These are phyloP conservation scores for Pterocles orientalis DNA, from an alignment of 2,113 vertebrate species.

Conservation along the genomic window DNA sequence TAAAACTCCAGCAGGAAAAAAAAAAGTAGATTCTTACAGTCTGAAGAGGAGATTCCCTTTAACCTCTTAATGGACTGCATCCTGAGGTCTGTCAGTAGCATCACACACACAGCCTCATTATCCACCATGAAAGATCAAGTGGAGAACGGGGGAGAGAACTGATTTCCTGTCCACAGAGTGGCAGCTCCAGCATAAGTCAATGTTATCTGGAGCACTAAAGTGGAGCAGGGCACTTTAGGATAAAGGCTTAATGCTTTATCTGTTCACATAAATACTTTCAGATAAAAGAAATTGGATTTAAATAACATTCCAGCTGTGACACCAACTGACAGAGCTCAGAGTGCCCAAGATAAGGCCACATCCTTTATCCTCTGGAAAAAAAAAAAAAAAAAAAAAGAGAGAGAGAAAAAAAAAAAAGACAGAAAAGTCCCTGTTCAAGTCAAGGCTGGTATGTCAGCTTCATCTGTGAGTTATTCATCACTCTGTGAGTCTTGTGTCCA, in stretches of 20 bases:
- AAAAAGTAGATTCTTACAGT: background rate
- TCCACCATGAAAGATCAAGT: background rate
- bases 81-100: conserved; percentile 54
- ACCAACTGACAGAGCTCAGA: conserved; percentile 11
- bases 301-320: conserved; percentile 17
- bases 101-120: conserved; percentile 45
- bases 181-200: background rate
- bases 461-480: background rate
- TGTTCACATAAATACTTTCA: conserved; percentile 21
- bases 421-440: background rate
- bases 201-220: conserved; percentile 37
- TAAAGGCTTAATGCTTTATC: conserved; percentile 30
- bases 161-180: background rate
- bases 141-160: background rate
- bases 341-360: conserved; percentile 14
- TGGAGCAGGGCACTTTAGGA: conserved; percentile 8
- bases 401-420: too few relatives aligned
- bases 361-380: background rate
- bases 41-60: background rate
- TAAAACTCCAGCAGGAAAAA: background rate
- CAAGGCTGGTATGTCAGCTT: background rate
- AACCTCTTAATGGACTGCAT: conserved; percentile 42
- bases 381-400: background rate
- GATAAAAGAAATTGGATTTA: conserved; percentile 48
- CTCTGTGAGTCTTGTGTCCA: background rate